A percentile compares a stretch with the other conserved stretches of the same genome.
Conservation (phyloP, 2,888 invertebrate species). For the Drosophila meridiana region DNA sequence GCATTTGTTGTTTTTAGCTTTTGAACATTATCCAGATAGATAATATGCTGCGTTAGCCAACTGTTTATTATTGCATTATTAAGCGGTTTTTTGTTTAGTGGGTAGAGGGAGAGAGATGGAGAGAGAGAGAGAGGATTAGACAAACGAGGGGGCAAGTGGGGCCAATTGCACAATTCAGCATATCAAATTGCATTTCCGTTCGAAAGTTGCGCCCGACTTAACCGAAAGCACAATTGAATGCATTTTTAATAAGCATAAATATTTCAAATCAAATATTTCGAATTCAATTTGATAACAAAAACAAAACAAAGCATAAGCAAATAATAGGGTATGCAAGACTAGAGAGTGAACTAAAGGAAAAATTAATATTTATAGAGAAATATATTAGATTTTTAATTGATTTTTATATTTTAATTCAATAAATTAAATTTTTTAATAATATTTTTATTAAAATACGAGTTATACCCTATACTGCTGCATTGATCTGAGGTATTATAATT, state of each 20-base stretch:
- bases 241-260: conserved; percentile 64
- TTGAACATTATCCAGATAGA: conserved; percentile 18
- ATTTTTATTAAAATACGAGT: not conserved
- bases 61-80: conserved; percentile 60
- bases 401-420: not conserved
- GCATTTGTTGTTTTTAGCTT: conserved; percentile 40
- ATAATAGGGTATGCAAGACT: not conserved
- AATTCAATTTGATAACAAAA: conserved; percentile 47
- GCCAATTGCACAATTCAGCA: conserved; percentile 48
- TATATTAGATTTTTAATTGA: not conserved
- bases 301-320: not conserved
- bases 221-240: conserved; percentile 29
- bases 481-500: conserved; percentile 2
- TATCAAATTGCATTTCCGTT: conserved; percentile 56
- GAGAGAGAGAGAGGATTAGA: not conserved
- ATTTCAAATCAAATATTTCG: conserved; percentile 49
- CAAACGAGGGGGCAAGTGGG: not conserved
- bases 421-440: not conserved
- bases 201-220: conserved; percentile 32
- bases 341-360: not conserved
- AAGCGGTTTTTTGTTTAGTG: conserved; percentile 39
- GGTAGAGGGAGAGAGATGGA: not conserved
- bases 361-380: not conserved
- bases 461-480: not conserved
- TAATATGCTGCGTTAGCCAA: conserved; percentile 23